These are phyloP conservation scores for Silurus meridionalis DNA, from an alignment of 2,113 vertebrate genomes.

Conservation along the genomic window DNA sequence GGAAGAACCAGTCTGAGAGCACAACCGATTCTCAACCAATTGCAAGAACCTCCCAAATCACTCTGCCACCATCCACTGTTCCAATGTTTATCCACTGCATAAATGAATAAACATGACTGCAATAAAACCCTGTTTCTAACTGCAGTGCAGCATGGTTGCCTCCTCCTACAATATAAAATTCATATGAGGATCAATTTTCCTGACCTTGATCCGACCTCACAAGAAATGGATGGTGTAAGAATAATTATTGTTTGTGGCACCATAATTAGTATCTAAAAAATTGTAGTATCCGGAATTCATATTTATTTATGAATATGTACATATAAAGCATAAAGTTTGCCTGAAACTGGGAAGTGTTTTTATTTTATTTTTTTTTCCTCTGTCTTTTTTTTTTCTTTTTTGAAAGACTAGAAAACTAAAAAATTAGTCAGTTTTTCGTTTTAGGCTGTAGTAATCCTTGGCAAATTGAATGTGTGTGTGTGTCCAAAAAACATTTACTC, in stretches of 20 bases:
- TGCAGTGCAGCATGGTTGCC: background rate
- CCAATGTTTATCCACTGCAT: constrained; percentile 5
- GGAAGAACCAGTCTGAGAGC: constrained; percentile 49
- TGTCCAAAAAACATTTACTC: constrained; percentile 17
- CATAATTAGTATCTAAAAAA: constrained; percentile 28
- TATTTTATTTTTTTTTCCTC: background rate
- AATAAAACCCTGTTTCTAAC: constrained; percentile 19
- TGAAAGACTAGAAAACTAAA: constrained; percentile 5
- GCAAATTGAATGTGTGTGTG: constrained; percentile 17
- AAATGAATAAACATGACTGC: constrained; percentile 20
- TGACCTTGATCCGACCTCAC: background rate
- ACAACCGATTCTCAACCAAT: constrained; percentile 43
- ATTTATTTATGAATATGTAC: constrained; percentile 58
- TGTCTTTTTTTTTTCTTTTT: background rate
- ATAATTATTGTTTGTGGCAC: background rate
- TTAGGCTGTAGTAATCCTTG: constrained; percentile 33
- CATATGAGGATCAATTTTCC: constrained; percentile 2
- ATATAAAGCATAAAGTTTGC: constrained; percentile 34
- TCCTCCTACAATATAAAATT: background rate
- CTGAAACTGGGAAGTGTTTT: constrained; percentile 24
- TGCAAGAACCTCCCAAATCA: constrained; percentile 8
- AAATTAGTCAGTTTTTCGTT: background rate
- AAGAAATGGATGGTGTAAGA: background rate
- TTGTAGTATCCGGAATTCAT: constrained; percentile 17
- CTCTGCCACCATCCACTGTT: constrained; percentile 30